Evolutionary conservation across 2,888 invertebrate species (phyloP).

Genomic region (Neoscelio sp.): DNA sequence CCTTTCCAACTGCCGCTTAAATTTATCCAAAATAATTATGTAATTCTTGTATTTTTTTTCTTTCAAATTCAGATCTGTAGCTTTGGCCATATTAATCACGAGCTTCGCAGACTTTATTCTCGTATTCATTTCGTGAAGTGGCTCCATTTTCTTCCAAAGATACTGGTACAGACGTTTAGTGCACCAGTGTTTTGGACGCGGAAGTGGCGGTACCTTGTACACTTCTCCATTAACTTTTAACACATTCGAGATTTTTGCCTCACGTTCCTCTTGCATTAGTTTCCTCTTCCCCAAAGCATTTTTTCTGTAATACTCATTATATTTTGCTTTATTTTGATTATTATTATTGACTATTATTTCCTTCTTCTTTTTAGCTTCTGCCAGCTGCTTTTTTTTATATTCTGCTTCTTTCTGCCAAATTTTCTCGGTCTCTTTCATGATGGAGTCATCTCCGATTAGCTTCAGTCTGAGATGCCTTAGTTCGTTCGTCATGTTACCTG

Average conservation of each 20-base stretch:
- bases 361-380: not conserved
- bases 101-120: slow-evolving; percentile 74
- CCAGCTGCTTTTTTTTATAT: too few species aligned
- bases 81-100: slow-evolving; percentile 69
- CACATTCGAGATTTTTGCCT: slow-evolving; percentile 9
- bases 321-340: too few species aligned
- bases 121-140: slow-evolving; percentile 70
- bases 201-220: slow-evolving; percentile 75
- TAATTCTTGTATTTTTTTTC: slow-evolving; percentile 75
- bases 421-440: slow-evolving; percentile 36
- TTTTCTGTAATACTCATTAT: too few species aligned
- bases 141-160: slow-evolving; percentile 76
- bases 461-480: not conserved
- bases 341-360: too few species aligned
- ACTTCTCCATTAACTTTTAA: slow-evolving; percentile 74
- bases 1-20: slow-evolving; percentile 77
- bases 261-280: slow-evolving; percentile 8
- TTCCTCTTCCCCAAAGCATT: slow-evolving; percentile 7
- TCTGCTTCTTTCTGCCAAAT: too few species aligned
- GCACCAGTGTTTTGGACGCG: slow-evolving; percentile 76
- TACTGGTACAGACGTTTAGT: slow-evolving; percentile 76
- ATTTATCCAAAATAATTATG: slow-evolving; percentile 66
- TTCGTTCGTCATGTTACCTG: slow-evolving; percentile 3
- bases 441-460: slow-evolving; percentile 23
- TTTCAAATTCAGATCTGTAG: slow-evolving; percentile 67